A percentile compares a stretch with the other conserved stretches of the same genome.
These are phyloP conservation scores for Dastarcus helophoroides DNA, from an alignment of 2,888 invertebrate species.

Conservation along the genomic window DNA sequence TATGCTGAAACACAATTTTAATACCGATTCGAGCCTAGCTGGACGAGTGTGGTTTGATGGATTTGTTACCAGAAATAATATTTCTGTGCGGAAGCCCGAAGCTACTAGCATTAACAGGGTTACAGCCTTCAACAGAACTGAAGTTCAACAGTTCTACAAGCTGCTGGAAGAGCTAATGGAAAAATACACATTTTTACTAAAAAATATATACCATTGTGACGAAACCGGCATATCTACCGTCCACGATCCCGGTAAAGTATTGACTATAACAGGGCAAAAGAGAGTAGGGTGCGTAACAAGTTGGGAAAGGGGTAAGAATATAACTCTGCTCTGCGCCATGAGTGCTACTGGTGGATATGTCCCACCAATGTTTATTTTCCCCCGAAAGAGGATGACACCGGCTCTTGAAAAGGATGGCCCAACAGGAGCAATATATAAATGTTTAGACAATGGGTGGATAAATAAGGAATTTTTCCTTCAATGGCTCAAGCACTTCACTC, in stretches of 20 bases:
- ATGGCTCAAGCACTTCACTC: slow-evolving; percentile 15
- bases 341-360: slow-evolving; percentile 25
- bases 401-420: slow-evolving; percentile 8
- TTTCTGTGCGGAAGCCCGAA: too few species aligned
- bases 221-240: slow-evolving; percentile 2
- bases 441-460: slow-evolving; percentile 23
- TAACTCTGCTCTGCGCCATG: slow-evolving; percentile 27
- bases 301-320: slow-evolving; percentile 28
- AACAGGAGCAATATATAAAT: slow-evolving; percentile 3
- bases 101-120: too few species aligned
- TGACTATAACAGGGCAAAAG: slow-evolving; percentile 17
- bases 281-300: slow-evolving; percentile 31
- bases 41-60: too few species aligned
- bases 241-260: slow-evolving; percentile 2
- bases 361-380: slow-evolving; percentile 30
- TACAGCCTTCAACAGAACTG: too few species aligned
- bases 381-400: slow-evolving; percentile 20
- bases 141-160: too few species aligned
- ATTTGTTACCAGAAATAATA: too few species aligned
- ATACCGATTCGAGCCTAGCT: too few species aligned
- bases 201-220: too few species aligned
- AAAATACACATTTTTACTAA: too few species aligned
- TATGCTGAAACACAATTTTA: slow-evolving; percentile 5
- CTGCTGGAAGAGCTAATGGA: too few species aligned
- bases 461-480: slow-evolving; percentile 14